A percentile compares a stretch with the other conserved stretches of the same genome.
Evolutionary conservation across 2,888 invertebrate species (phyloP).

Genomic region (Salticus scenicus): DNA sequence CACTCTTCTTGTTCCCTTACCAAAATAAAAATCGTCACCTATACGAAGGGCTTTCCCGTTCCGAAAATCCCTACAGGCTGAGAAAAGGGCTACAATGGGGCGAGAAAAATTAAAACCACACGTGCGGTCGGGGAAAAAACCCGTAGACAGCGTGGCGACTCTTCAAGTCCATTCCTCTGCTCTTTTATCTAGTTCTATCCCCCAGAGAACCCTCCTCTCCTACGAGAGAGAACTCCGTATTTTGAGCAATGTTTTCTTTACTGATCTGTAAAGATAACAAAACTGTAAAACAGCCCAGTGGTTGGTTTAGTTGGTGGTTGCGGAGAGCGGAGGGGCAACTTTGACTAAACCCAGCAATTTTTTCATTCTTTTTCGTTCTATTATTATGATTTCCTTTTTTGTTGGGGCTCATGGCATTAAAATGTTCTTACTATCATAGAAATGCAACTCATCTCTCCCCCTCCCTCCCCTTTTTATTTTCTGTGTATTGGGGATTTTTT

Average conservation of each 20-base stretch:
- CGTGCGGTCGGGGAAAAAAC: slow-evolving; percentile 30
- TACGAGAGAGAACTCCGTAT: slow-evolving; percentile 45
- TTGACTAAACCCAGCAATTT: slow-evolving; percentile 57
- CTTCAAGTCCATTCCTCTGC: neutral
- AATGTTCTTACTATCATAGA: slow-evolving; percentile 57
- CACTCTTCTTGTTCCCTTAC: slow-evolving; percentile 29
- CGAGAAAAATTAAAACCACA: slow-evolving; percentile 67
- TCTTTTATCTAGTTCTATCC: slow-evolving; percentile 6
- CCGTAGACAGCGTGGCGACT: slow-evolving; percentile 53
- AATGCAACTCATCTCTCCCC: slow-evolving; percentile 43
- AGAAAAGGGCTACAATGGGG: slow-evolving; percentile 50
- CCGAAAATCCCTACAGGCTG: neutral
- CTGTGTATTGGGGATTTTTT: slow-evolving; percentile 24
- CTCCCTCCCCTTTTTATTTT: neutral
- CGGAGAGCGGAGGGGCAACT: slow-evolving; percentile 21
- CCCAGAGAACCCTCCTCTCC: neutral
- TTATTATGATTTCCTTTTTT: slow-evolving; percentile 67
- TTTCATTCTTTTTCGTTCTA: slow-evolving; percentile 29
- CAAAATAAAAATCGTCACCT: slow-evolving; percentile 57
- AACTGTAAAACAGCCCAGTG: slow-evolving; percentile 69
- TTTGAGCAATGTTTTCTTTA: slow-evolving; percentile 68
- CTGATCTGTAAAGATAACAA: slow-evolving; percentile 70
- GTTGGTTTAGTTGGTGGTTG: slow-evolving; percentile 56
- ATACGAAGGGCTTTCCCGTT: slow-evolving; percentile 2
- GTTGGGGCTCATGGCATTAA: slow-evolving; percentile 50